Evolutionary conservation across 2,797 vertebrate species (phyloP), one percentile per base, ranked within the genome.

Genomic region (Rhabdomys pumilio): DNA sequence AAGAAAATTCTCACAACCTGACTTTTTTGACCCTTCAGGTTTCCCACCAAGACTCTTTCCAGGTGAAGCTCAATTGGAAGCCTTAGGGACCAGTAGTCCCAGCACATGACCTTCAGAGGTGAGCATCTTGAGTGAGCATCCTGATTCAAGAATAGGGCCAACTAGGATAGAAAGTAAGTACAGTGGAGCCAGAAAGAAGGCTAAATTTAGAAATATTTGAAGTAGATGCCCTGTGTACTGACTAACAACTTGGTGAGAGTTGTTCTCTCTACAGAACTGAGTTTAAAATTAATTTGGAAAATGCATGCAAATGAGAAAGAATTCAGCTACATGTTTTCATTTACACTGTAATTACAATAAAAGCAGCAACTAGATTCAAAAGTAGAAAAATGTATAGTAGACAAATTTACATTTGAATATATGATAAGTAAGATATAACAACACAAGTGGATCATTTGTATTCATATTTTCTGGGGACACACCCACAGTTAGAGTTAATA

Each of bases 261-360:
- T 50, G 22, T 29, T 81, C 55, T 82, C 11, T 72, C 50, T 50
- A 29, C 44, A 55, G 22, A 73, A 26, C 6, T 80, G 13, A 76
- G 5, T 89, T 89, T 72, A 69, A 91, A 89, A 88, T 53, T 83
- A 77, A 65, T 82, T 90, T 34, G 24, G 29, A 61, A 81, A 86
- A 84, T 4, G 13, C 38, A 2, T 83, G 20, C 38, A 90, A 63
- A 81, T 73, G 73, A 83, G 17, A 10, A 67, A 80, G 6, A 47
- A 24, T 88, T 82, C 38, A 79, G 1, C 13, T 83, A 4, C 0
- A 0, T 81, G 24, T 61, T 84, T 92, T 76, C 44, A 63, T 84
- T 50, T 67, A 61, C 11, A 1, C 38, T 22, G 59, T 61, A 81
- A 63, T 94, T 63, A 57, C 63, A 83, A 59, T 8, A 59, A 61